phyloP scores from a whole-genome alignment of 2,113 vertebrate genomes.

The Tautogolabrus adspersus region DNA sequence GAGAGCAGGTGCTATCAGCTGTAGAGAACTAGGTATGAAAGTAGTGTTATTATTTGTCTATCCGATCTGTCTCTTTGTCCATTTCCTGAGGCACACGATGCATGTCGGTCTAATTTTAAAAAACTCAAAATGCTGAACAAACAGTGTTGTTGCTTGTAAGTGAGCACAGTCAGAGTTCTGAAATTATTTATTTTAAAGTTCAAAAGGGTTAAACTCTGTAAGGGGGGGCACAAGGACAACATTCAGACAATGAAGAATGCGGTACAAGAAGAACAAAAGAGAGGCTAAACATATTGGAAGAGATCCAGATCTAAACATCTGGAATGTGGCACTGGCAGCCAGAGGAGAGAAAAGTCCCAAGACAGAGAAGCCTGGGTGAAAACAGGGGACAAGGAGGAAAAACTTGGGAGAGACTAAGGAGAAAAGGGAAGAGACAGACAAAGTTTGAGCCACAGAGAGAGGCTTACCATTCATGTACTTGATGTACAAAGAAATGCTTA shows the following conservation, averaged over 20 bases:
- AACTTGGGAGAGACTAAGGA: not conserved
- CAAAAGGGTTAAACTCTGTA: constrained; percentile 8
- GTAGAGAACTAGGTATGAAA: not conserved
- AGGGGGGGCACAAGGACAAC: not conserved
- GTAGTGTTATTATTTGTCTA: not conserved
- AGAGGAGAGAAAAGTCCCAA: not conserved
- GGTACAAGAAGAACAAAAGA: not conserved
- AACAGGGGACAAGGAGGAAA: not conserved
- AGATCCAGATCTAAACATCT: not conserved
- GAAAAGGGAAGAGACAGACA: too few relatives aligned
- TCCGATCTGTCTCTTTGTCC: constrained; percentile 10
- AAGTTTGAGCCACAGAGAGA: too few relatives aligned
- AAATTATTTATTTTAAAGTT: constrained; percentile 5
- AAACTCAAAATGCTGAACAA: constrained; percentile 1
- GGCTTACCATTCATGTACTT: too few relatives aligned
- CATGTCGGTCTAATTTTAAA: constrained; percentile 20
- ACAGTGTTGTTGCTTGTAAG: not conserved
- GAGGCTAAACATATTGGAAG: not conserved
- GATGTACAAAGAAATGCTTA: too few relatives aligned
- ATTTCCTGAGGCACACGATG: not conserved
- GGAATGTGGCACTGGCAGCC: not conserved
- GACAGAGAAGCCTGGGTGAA: not conserved
- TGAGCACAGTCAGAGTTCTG: not conserved
- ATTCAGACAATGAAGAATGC: not conserved
- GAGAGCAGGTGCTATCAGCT: not conserved